Percentiles rank a stretch among this genome's conserved stretches.
Conservation (phyloP, 1,140 invertebrate genomes). For the Magallana ariakensis region DNA sequence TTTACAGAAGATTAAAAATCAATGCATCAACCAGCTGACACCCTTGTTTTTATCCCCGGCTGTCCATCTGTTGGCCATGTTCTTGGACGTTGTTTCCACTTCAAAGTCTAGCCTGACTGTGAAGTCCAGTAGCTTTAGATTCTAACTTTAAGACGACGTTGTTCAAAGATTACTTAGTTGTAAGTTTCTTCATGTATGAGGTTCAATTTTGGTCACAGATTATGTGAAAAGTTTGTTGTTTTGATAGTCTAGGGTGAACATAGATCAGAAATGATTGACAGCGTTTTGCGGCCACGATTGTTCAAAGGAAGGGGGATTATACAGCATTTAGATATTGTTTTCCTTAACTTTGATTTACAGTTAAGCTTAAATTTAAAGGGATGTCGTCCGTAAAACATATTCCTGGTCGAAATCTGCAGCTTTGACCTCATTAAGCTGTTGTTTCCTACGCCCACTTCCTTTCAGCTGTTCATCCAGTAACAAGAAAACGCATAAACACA, state of each 20-base stretch:
- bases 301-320: not conserved
- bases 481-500: not conserved
- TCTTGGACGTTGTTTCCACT: not conserved
- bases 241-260: not conserved
- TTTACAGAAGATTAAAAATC: slow-evolving; percentile 16
- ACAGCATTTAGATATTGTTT: not conserved
- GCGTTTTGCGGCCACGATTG: not conserved
- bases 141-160: not conserved
- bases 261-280: not conserved
- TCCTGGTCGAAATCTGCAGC: not conserved
- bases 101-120: not conserved
- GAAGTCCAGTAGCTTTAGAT: not conserved
- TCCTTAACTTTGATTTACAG: not conserved
- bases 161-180: not conserved
- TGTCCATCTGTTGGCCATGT: not conserved
- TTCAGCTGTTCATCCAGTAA: not conserved
- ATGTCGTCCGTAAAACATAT: not conserved
- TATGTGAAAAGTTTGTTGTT: not conserved
- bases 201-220: not conserved
- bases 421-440: not conserved
- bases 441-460: not conserved
- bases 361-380: not conserved
- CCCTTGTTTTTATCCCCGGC: not conserved
- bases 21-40: slow-evolving; percentile 23
- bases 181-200: not conserved